These are phyloP conservation scores for Clitarchus hookeri DNA, from an alignment of 2,888 invertebrate genomes.

Conservation along the genomic window DNA sequence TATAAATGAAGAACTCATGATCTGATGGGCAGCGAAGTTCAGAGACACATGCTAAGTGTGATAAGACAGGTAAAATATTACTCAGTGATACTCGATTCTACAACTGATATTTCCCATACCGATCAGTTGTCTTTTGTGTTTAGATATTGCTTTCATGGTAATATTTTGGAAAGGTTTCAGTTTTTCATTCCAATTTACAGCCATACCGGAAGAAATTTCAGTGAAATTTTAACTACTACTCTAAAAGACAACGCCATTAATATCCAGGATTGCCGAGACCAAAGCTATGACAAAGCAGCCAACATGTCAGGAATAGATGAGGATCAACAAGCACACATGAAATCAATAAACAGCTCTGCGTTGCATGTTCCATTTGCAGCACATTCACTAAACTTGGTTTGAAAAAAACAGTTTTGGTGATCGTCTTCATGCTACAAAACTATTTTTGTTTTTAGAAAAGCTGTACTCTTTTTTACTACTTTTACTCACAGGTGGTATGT, in stretches of 20 bases:
- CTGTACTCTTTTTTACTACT: background rate
- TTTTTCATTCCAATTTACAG: conserved; percentile 20
- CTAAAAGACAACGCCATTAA: conserved; percentile 4
- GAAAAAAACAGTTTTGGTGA: background rate
- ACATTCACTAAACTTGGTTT: conserved; percentile 17
- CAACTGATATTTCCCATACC: background rate
- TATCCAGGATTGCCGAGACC: conserved; percentile 18
- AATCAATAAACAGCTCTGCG: conserved; percentile 18
- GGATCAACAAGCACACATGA: no score
- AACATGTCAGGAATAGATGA: conserved; percentile 22
- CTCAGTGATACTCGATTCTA: background rate
- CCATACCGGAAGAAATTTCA: conserved; percentile 16
- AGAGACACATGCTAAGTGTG: background rate
- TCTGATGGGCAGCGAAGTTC: conserved; percentile 1
- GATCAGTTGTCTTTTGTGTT: background rate
- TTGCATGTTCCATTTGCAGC: conserved; percentile 10
- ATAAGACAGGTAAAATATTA: conserved; percentile 11
- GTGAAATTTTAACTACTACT: conserved; percentile 3
- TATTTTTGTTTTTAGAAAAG: conserved; percentile 19
- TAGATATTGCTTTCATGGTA: background rate
- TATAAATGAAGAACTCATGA: conserved; percentile 10
- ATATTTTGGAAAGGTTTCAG: conserved; percentile 2
- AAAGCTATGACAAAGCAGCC: background rate
- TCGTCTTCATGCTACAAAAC: background rate
- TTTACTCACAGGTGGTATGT: background rate